A percentile compares a stretch with the other conserved stretches of the same genome.
These are phyloP conservation scores for Antheraea yamamai DNA, from an alignment of 2,888 invertebrate genomes.

Conservation along the genomic window DNA sequence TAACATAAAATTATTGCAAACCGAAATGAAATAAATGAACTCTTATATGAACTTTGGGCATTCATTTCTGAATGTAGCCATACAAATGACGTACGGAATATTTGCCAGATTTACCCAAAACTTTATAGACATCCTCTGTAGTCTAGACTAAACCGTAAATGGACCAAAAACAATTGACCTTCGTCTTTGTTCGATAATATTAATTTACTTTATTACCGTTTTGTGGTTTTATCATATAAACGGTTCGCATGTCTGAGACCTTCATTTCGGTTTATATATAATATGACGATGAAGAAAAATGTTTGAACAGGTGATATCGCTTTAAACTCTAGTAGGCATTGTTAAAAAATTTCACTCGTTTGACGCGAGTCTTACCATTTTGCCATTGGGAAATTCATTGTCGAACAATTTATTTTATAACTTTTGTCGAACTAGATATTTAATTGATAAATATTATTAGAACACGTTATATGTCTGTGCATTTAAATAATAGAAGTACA, in stretches of 20 bases:
- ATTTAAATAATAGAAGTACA: too few species aligned
- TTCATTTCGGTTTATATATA: constrained; percentile 21
- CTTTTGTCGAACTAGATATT: not conserved
- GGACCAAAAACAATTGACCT: constrained; percentile 4
- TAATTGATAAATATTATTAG: not conserved
- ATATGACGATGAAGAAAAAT: constrained; percentile 18
- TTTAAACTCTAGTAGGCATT: constrained; percentile 3
- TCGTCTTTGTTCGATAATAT: constrained; percentile 18
- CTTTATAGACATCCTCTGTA: not conserved
- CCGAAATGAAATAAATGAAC: not conserved
- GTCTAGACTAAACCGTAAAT: constrained; percentile 19
- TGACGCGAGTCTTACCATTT: not conserved
- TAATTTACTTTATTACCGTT: constrained; percentile 31
- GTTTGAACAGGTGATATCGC: constrained; percentile 39
- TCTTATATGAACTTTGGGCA: not conserved
- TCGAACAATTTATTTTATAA: not conserved
- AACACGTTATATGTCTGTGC: not conserved
- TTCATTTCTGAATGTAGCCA: not conserved
- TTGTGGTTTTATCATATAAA: constrained; percentile 18
- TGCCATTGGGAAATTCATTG: not conserved
- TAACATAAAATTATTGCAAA: not conserved
- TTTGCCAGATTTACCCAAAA: not conserved
- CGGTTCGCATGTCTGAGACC: constrained; percentile 23
- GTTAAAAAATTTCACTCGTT: not conserved
- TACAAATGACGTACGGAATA: not conserved